These are phyloP conservation scores for Eledona agricola DNA, from an alignment of 2,888 invertebrate genomes.

Conservation along the genomic window DNA sequence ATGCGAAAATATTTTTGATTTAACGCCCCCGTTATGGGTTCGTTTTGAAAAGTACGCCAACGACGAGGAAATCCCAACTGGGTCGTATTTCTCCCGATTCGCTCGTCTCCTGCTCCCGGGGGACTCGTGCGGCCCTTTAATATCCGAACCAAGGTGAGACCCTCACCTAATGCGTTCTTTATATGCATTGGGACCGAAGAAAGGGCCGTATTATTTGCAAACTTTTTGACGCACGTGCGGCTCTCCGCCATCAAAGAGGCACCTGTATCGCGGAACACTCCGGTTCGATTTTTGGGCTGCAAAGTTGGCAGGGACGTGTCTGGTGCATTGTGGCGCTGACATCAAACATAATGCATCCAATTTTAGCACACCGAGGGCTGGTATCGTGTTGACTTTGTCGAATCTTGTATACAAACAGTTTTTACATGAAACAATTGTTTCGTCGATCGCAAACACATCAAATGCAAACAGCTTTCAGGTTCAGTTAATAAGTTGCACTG, in stretches of 20 bases:
- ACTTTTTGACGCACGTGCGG: slow-evolving; percentile 19
- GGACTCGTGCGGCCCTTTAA: slow-evolving; percentile 46
- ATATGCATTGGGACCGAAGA: slow-evolving; percentile 53
- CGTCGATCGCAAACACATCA: slow-evolving; percentile 10
- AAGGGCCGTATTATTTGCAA: slow-evolving; percentile 46
- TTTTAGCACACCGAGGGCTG: slow-evolving; percentile 17
- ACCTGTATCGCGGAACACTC: slow-evolving; percentile 2
- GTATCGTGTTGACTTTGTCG: slow-evolving; percentile 24
- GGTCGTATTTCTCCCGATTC: slow-evolving; percentile 51
- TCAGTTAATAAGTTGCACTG: slow-evolving; percentile 7
- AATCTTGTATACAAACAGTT: slow-evolving; percentile 16
- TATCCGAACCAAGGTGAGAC: slow-evolving; percentile 51
- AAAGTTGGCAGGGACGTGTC: slow-evolving; percentile 11
- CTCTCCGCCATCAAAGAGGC: slow-evolving; percentile 10
- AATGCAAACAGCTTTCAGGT: slow-evolving; percentile 7
- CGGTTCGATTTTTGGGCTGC: neutral
- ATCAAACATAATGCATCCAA: slow-evolving; percentile 30
- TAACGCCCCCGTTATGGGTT: slow-evolving; percentile 4
- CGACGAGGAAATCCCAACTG: slow-evolving; percentile 47
- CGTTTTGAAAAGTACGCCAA: slow-evolving; percentile 30
- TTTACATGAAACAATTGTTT: slow-evolving; percentile 14
- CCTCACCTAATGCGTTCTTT: slow-evolving; percentile 56
- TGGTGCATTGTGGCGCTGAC: slow-evolving; percentile 21
- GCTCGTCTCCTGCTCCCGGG: slow-evolving; percentile 39
- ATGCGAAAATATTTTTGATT: slow-evolving; percentile 13